Evolutionary conservation across 2,797 vertebrate species (phyloP).

Genomic region (Varecia variegata): DNA sequence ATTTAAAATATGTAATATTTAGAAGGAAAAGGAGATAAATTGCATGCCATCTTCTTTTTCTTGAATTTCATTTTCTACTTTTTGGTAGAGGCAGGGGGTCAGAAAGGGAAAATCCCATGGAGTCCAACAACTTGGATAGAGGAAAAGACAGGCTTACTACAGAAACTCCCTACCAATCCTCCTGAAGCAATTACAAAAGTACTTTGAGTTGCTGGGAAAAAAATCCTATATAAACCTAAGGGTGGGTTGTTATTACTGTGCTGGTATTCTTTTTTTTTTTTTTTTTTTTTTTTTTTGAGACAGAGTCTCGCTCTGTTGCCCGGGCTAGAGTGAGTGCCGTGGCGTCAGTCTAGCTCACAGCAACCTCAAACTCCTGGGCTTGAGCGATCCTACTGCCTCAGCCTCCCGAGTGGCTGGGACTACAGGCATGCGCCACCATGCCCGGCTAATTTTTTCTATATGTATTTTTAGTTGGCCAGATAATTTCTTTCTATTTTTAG

Average conservation of each 20-base stretch:
- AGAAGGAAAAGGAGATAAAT: background rate
- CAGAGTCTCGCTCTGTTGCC: too few relatives aligned
- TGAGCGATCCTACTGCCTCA: too few relatives aligned
- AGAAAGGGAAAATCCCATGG: background rate
- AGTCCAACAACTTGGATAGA: background rate
- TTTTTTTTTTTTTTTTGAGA: too few relatives aligned
- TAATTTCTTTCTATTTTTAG: too few relatives aligned
- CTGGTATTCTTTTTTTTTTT: background rate
- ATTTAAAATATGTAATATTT: conserved; percentile 38
- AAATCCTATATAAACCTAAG: background rate
- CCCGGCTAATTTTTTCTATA: too few relatives aligned
- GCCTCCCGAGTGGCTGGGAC: too few relatives aligned
- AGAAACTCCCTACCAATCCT: background rate
- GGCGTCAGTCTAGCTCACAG: too few relatives aligned
- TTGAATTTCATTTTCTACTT: conserved; percentile 17
- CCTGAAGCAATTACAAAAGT: conserved; percentile 15
- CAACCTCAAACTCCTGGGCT: too few relatives aligned
- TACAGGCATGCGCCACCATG: too few relatives aligned
- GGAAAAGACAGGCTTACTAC: background rate
- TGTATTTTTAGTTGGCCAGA: too few relatives aligned
- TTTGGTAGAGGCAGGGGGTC: background rate
- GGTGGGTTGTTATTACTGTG: background rate
- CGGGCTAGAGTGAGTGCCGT: too few relatives aligned
- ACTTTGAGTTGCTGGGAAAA: background rate
- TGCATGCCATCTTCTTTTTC: background rate